Conservation (phyloP, 2,113 vertebrate genomes). For the Platysteira castanea region DNA sequence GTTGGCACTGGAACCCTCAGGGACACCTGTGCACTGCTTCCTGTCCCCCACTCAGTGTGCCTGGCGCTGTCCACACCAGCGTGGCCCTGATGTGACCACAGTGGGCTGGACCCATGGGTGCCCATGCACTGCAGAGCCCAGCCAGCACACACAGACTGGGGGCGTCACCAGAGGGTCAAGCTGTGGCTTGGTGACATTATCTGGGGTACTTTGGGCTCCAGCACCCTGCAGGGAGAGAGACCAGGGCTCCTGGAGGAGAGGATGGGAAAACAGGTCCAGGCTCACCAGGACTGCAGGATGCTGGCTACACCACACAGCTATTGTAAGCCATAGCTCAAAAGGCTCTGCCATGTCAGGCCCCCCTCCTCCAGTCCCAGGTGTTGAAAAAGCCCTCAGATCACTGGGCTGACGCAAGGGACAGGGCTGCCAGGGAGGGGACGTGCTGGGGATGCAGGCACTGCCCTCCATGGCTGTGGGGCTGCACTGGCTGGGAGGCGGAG, state of each 20-base stretch:
- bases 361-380: not conserved
- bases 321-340: not conserved
- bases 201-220: not conserved
- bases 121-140: not conserved
- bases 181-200: not conserved
- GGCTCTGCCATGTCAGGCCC: not conserved
- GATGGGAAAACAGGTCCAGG: rapidly evolving
- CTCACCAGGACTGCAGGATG: not conserved
- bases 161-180: not conserved
- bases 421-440: not conserved
- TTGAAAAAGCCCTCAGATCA: not conserved
- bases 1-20: not conserved
- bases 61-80: not conserved
- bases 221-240: not conserved
- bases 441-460: not conserved
- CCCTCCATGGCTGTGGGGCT: not conserved
- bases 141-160: not conserved
- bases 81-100: rapidly evolving
- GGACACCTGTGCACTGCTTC: not conserved
- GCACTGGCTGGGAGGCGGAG: not conserved
- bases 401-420: not conserved
- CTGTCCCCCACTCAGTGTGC: rapidly evolving
- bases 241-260: not conserved
- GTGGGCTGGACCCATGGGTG: rapidly evolving
- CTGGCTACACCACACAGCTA: rapidly evolving